Evolutionary conservation across 2,888 invertebrate species (phyloP), one percentile per base, ranked within the genome.

Genomic region (Mantis religiosa): DNA sequence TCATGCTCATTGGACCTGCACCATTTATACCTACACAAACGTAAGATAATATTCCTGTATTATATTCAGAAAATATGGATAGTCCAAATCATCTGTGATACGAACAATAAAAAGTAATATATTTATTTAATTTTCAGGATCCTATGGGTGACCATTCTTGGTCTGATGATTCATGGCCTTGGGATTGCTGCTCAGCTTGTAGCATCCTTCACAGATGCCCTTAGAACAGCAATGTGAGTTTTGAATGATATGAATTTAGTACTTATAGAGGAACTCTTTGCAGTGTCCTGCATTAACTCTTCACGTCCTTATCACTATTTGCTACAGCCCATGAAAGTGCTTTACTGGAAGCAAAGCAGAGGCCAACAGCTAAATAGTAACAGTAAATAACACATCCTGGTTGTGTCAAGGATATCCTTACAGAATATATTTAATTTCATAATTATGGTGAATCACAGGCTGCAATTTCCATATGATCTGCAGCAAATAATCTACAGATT

Each of bases 141-240:
- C 28, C 92, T 97, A 87, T 96, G 96, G 95, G 91, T 97, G 88
- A 95, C 96, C 0, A 95, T 97, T 28, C 54, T 95, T 2, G 97
- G 97, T 0, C 93, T 98, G 87, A 94, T 97, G 14, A 93, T 97
- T 1, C 97, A 98, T 91, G 98, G 98, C 0, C 92, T 98, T 25
- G 98, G 98, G 25, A 96, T 98, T 92, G 96, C 97, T 25, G 97
- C 97, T 28, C 96, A 97, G 91, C 94, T 98, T 81, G 98, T 98
- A 15, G 96, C 98, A 0, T 97, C 97, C 6, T 98, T 98, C 93
- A 96, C 97, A 12, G 97, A 97, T 92, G 97, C 97, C 14, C 94
- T 98, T 14, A 94, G 96, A 90, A 97, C 97, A 8, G 95, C 97
- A 12, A 95, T 97, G 97, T 98, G 94, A 95, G 96, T 95, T 71